These are phyloP conservation scores for Drosophila sp. DNA, from an alignment of 1,140 invertebrate genomes.

Conservation along the genomic window DNA sequence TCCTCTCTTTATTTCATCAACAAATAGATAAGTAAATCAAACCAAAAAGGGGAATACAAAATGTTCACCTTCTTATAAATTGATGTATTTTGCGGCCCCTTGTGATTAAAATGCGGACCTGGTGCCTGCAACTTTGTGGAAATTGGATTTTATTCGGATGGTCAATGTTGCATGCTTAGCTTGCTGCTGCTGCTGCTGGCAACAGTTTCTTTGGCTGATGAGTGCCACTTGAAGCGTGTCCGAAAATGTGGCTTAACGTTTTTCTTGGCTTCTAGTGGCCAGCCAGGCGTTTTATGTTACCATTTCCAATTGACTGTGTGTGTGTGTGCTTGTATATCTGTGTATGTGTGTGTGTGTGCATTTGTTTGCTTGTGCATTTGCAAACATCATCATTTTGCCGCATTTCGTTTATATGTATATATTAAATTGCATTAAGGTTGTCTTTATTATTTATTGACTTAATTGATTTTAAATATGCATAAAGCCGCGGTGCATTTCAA, in stretches of 20 bases:
- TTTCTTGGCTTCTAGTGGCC: constrained; percentile 36
- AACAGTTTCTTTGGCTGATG: constrained; percentile 14
- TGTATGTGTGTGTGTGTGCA: not conserved
- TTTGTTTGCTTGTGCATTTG: constrained; percentile 40
- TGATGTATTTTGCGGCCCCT: no score
- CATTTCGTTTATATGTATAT: constrained; percentile 53
- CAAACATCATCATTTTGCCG: constrained; percentile 38
- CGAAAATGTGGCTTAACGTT: constrained; percentile 1
- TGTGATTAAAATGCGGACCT: not conserved
- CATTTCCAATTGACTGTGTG: not conserved
- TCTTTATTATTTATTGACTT: constrained; percentile 81
- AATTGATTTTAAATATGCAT: constrained; percentile 83
- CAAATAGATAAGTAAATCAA: no score
- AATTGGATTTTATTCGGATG: constrained; percentile 10
- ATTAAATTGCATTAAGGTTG: constrained; percentile 74
- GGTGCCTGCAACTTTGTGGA: constrained; percentile 9
- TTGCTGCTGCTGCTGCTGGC: constrained; percentile 31
- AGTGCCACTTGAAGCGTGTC: constrained; percentile 55
- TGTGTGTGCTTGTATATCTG: not conserved
- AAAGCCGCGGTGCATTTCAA: constrained; percentile 76
- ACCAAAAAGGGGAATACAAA: no score
- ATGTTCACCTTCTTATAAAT: no score
- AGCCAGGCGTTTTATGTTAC: not conserved
- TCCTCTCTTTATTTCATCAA: no score
- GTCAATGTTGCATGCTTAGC: constrained; percentile 23